Conservation (phyloP, 1,140 invertebrate genomes). For the Nixonia krombeini region DNA sequence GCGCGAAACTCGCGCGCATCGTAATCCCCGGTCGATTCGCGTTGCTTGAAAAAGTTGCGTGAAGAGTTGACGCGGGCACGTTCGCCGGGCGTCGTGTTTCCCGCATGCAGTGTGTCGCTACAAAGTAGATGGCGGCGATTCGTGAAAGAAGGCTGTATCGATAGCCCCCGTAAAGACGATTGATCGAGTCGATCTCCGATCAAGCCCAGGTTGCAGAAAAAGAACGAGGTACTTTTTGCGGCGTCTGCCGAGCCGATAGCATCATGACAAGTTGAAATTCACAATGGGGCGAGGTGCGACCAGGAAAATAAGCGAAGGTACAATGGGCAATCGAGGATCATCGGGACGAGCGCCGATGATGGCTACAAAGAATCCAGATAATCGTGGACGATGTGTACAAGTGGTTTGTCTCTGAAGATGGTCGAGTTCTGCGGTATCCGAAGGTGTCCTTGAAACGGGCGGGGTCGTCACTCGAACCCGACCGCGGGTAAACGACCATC, state of each 20-base stretch:
- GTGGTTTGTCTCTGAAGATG: slow-evolving; percentile 57
- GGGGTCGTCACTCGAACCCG: slow-evolving; percentile 69
- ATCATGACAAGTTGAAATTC: slow-evolving; percentile 6
- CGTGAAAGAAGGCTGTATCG: background rate
- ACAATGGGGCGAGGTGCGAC: slow-evolving; percentile 4
- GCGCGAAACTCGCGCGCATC: background rate
- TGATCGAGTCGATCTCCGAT: background rate
- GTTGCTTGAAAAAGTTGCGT: too few species aligned
- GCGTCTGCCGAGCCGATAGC: slow-evolving; percentile 5
- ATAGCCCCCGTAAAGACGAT: background rate
- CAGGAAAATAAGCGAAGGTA: slow-evolving; percentile 12
- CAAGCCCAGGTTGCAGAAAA: background rate
- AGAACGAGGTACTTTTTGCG: slow-evolving; percentile 1
- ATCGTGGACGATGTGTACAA: slow-evolving; percentile 50
- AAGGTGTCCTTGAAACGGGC: slow-evolving; percentile 70
- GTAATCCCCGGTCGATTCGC: too few species aligned
- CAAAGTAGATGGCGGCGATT: too few species aligned
- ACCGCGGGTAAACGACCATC: slow-evolving; percentile 70
- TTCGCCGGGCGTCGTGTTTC: too few species aligned
- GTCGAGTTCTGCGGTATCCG: slow-evolving; percentile 57
- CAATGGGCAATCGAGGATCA: slow-evolving; percentile 17
- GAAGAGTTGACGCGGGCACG: too few species aligned
- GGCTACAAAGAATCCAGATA: slow-evolving; percentile 51
- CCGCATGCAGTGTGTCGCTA: too few species aligned
- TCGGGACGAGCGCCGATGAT: slow-evolving; percentile 7